phyloP scores from a whole-genome alignment of 2,888 invertebrate species.

The Lutraria lutraria region DNA sequence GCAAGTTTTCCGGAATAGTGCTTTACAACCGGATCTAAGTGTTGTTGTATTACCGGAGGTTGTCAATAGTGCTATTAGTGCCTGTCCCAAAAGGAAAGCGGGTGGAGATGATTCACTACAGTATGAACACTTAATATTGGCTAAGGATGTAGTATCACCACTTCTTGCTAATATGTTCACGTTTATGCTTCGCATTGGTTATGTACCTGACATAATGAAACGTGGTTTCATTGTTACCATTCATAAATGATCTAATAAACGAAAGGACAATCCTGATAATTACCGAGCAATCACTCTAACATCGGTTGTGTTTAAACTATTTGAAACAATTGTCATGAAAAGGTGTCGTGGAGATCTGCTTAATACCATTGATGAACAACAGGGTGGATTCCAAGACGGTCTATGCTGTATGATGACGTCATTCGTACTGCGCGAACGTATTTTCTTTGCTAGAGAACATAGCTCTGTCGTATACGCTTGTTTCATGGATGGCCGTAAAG shows the following conservation, averaged over 20 bases:
- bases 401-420: slow-evolving; percentile 49
- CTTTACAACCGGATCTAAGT: too few relatives aligned
- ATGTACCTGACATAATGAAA: slow-evolving; percentile 22
- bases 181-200: slow-evolving; percentile 20
- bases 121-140: slow-evolving; percentile 29
- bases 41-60: too few relatives aligned
- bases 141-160: slow-evolving; percentile 22
- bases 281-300: slow-evolving; percentile 43
- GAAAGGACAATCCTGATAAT: too few relatives aligned
- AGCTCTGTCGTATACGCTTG: slow-evolving; percentile 19
- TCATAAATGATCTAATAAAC: slow-evolving; percentile 43
- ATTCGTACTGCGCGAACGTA: slow-evolving; percentile 44
- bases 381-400: too few relatives aligned
- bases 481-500: slow-evolving; percentile 41
- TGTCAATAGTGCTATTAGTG: slow-evolving; percentile 7
- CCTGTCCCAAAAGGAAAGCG: background rate
- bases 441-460: slow-evolving; percentile 28
- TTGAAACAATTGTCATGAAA: slow-evolving; percentile 39
- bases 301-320: slow-evolving; percentile 44
- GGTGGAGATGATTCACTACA: slow-evolving; percentile 14
- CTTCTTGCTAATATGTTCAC: slow-evolving; percentile 26
- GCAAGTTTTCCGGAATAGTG: too few relatives aligned
- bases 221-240: slow-evolving; percentile 41
- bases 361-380: slow-evolving; percentile 22
- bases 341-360: background rate